phyloP scores from a whole-genome alignment of 2,113 vertebrate species.

The Empidonax traillii region DNA sequence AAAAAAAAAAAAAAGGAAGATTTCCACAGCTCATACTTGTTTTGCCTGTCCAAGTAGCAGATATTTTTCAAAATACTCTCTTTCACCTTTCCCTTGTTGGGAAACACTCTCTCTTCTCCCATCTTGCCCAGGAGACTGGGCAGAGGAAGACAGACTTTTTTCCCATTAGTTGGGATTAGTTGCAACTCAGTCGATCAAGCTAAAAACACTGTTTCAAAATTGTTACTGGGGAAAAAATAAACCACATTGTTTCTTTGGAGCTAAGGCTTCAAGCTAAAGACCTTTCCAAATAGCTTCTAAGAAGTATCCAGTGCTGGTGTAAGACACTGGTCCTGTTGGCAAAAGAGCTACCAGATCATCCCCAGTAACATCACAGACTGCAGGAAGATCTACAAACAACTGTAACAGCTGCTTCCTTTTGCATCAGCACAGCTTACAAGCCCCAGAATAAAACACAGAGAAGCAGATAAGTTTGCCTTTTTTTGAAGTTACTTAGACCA shows the following conservation, averaged over 20 bases:
- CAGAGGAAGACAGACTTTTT: background rate
- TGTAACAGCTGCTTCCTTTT: background rate
- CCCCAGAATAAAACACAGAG: background rate
- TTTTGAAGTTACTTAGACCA: background rate
- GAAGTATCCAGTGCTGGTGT: rapidly evolving
- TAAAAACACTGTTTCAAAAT: background rate
- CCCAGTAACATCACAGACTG: background rate
- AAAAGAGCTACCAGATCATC: background rate
- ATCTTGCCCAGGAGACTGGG: background rate
- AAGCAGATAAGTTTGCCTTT: background rate
- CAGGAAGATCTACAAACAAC: background rate
- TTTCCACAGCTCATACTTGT: background rate
- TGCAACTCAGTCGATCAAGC: background rate
- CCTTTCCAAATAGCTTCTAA: background rate
- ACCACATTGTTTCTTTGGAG: background rate
- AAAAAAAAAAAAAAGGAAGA: background rate
- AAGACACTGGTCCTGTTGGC: background rate
- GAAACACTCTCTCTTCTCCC: background rate
- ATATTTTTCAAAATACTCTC: background rate
- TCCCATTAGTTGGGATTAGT: background rate
- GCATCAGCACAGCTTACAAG: background rate
- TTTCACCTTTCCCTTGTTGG: background rate
- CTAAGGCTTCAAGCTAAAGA: background rate
- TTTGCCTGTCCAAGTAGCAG: background rate
- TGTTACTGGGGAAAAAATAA: background rate